Evolutionary conservation across 53 echinoderm and acorn worm species (phyloP).

Genomic region (Mesocentrotus franciscanus): DNA sequence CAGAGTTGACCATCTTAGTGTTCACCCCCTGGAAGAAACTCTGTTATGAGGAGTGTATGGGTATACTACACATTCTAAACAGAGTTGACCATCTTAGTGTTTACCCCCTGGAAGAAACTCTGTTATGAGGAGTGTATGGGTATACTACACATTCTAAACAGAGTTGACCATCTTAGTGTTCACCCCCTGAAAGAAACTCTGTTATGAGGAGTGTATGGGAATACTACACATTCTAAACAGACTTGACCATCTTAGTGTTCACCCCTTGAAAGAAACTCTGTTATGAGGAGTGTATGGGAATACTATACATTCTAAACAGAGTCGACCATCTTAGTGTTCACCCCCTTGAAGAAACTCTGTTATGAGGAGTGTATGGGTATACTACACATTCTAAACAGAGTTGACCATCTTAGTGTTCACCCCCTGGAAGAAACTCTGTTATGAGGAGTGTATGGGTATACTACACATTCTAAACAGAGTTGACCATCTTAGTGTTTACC

Average conservation of each 20-base stretch:
- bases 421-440: constrained; percentile 64
- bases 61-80: neutral
- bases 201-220: neutral
- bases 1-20: neutral
- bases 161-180: neutral
- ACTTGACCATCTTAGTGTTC: neutral
- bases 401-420: constrained; percentile 61
- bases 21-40: neutral
- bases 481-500: neutral
- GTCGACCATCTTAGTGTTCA: constrained; percentile 30
- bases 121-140: neutral
- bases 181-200: constrained; percentile 74
- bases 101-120: neutral
- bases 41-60: neutral
- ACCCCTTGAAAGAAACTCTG: no score
- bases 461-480: neutral
- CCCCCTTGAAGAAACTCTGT: constrained; percentile 69
- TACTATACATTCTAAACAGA: neutral
- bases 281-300: no score
- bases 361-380: neutral
- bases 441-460: neutral
- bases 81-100: neutral
- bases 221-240: neutral
- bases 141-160: neutral
- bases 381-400: neutral